Evolutionary conservation across 1,140 invertebrate species (phyloP).

Genomic region (Tetragonula clypearis): DNA sequence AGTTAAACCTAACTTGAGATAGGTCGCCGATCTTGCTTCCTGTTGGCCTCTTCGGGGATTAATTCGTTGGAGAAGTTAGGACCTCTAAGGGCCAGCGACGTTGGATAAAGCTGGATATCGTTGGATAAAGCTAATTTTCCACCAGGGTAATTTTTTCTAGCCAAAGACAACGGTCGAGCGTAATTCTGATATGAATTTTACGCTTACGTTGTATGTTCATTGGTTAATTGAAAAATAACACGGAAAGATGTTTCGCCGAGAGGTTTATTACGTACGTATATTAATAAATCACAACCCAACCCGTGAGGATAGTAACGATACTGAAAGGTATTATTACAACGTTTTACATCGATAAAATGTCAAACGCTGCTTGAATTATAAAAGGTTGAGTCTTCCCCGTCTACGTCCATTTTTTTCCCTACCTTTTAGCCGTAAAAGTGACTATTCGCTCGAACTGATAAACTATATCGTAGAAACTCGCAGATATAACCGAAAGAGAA

Average conservation of each 20-base stretch:
- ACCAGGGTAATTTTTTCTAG: too few species aligned
- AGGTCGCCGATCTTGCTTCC: not conserved
- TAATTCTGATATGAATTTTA: too few species aligned
- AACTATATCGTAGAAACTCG: not conserved
- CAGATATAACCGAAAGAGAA: not conserved
- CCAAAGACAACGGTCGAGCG: too few species aligned
- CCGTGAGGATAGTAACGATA: not conserved
- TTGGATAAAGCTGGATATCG: not conserved
- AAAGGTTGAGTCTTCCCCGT: not conserved
- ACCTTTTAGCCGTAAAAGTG: too few species aligned
- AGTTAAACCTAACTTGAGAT: slow-evolving; percentile 9
- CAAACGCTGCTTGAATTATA: not conserved
- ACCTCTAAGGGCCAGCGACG: not conserved
- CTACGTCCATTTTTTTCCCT: too few species aligned
- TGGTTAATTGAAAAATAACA: too few species aligned
- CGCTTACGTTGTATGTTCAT: too few species aligned
- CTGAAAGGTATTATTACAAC: not conserved
- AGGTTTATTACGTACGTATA: too few species aligned
- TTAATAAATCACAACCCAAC: too few species aligned
- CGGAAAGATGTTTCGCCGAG: too few species aligned
- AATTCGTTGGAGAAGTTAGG: not conserved
- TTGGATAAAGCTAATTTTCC: not conserved
- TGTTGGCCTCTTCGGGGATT: not conserved
- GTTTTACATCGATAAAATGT: not conserved
- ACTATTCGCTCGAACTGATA: not conserved